Evolutionary conservation across 2,888 invertebrate genomes (phyloP), one percentile per base, ranked within the genome.

Genomic region (Zeuzera pyrina): DNA sequence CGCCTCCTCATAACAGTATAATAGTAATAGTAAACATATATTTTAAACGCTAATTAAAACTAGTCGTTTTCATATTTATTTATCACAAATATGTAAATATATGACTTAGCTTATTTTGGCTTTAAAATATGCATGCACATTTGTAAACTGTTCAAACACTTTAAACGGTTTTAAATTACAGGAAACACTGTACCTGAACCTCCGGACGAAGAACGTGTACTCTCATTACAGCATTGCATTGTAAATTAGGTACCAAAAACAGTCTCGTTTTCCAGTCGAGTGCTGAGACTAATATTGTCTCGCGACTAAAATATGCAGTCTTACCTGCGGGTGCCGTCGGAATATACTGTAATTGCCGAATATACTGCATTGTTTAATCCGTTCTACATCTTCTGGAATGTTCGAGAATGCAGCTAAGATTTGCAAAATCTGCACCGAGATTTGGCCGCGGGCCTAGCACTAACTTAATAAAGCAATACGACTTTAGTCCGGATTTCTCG

Each of bases 201-300:
- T 57, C 45, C 47, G 53, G 54, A 58, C 59, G 55, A 51, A 50
- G 60, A 62, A 59, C 67, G 53, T 59, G 70, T 60, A 64, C 67
- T 57, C 57, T 52, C 71, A 68, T 70, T 67, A 71, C 66, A 61
- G 57, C 12, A n/a, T n/a, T n/a, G 57, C 68, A 63, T 64, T 68
- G 68, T 79, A 77, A 78, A 77, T 78, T 76, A 76, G 63, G 54
- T 57, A 65, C 70, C 72, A 73, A 78, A 76, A 76, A 70, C 77
- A 69, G 76, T 73, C 70, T 73, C 71, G 66, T 77, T 78, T 87
- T 87, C 87, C 87, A 78, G 84, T 77, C 85, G 85, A 86, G 85
- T 78, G 85, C 86, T 65, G 68, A 67, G 66, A 69, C 77, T 79
- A 81, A 81, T 78, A 79, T 77, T 74, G 81, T 78, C 78, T 78